Conservation (phyloP, 2,797 vertebrate genomes). For the Oreochromis mossambicus region DNA sequence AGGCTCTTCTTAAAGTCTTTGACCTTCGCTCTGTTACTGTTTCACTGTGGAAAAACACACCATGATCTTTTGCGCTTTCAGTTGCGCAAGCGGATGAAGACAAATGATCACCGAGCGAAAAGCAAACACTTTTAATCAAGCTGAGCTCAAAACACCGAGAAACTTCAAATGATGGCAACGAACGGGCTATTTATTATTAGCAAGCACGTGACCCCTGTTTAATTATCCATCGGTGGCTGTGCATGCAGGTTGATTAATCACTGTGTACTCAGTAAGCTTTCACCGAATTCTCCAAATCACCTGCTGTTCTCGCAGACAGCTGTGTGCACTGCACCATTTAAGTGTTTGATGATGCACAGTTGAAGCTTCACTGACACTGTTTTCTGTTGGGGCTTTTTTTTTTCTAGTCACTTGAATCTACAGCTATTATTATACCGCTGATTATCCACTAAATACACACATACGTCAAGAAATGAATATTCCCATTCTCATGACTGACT, state of each 20-base stretch:
- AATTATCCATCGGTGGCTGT: not conserved
- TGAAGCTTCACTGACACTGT: not conserved
- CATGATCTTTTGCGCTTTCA: not conserved
- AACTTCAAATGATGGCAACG: not conserved
- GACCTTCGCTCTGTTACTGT: too few relatives aligned
- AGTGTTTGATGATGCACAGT: not conserved
- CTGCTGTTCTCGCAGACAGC: not conserved
- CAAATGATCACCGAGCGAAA: not conserved
- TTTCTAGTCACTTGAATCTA: not conserved
- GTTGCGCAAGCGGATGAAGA: not conserved
- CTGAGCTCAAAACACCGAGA: not conserved
- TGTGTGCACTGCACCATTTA: not conserved
- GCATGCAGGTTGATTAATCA: constrained; percentile 36
- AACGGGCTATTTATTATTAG: not conserved
- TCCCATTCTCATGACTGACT: not conserved
- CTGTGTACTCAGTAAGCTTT: constrained; percentile 18
- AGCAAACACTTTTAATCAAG: not conserved
- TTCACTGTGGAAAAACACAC: not conserved
- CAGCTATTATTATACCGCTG: not conserved
- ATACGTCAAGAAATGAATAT: not conserved
- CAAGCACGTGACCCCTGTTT: not conserved
- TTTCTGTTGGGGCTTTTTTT: not conserved
- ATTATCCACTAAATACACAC: not conserved
- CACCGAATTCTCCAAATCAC: not conserved
- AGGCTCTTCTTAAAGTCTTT: not conserved